Conservation (phyloP, 2,113 vertebrate genomes). For the Macrotus californicus region DNA sequence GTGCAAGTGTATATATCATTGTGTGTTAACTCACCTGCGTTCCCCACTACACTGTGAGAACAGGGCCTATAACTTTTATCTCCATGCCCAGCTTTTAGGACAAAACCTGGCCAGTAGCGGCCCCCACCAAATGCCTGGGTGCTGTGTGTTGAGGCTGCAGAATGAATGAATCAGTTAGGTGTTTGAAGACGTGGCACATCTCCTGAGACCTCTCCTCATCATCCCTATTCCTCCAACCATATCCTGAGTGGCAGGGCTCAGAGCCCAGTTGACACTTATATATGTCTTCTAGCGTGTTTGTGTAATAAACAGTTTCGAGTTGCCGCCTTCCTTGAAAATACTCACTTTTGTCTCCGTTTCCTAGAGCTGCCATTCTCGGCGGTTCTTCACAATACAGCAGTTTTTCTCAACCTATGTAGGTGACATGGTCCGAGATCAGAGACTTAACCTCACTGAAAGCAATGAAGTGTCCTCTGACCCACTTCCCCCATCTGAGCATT, state of each 20-base stretch:
- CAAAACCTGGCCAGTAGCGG: background rate
- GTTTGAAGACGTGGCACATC: background rate
- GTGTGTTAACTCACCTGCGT: background rate
- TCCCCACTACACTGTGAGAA: background rate
- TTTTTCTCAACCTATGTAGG: rapidly evolving
- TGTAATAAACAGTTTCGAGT: background rate
- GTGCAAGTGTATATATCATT: no score
- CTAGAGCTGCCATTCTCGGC: background rate
- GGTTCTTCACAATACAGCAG: background rate
- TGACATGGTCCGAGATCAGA: background rate
- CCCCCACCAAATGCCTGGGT: background rate
- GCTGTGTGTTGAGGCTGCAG: background rate
- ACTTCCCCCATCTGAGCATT: background rate
- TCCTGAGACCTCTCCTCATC: background rate
- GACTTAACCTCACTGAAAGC: background rate
- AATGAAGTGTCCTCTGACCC: background rate
- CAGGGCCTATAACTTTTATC: background rate
- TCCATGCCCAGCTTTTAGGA: background rate
- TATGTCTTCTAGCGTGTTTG: background rate
- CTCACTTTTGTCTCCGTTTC: background rate
- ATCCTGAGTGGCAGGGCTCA: background rate
- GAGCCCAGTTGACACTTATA: background rate
- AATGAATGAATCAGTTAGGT: background rate
- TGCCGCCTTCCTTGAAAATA: background rate
- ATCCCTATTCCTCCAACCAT: rapidly evolving